Evolutionary conservation across 2,888 invertebrate genomes (phyloP).

Genomic region (Chironomus riparius): DNA sequence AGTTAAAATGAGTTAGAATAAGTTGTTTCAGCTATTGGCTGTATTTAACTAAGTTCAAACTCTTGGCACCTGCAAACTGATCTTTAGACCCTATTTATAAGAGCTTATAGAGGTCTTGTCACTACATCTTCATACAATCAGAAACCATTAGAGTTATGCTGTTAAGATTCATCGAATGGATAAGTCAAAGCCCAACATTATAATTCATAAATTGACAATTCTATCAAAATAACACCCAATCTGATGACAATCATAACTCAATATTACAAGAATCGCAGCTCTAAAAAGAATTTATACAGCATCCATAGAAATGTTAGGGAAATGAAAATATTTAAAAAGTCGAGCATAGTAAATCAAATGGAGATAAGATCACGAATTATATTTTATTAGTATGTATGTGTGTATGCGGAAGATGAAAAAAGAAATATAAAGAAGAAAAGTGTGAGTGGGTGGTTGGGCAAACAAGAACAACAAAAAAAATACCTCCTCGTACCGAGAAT

Average conservation of each 20-base stretch:
- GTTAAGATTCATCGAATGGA: too few species aligned
- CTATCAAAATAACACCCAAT: background rate
- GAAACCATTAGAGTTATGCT: too few species aligned
- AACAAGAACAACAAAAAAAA: background rate
- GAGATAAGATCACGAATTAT: constrained; percentile 27
- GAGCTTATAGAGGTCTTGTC: too few species aligned
- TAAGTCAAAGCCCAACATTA: too few species aligned
- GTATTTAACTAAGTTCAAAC: too few species aligned
- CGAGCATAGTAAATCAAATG: constrained; percentile 27
- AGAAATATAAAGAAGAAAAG: background rate
- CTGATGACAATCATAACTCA: background rate
- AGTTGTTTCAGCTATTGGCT: too few species aligned
- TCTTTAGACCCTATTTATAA: too few species aligned
- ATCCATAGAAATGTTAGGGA: constrained; percentile 7
- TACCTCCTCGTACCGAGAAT: background rate
- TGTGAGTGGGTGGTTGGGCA: background rate
- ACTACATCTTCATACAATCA: too few species aligned
- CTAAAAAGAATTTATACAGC: background rate
- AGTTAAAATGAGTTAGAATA: too few species aligned
- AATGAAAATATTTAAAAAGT: constrained; percentile 28
- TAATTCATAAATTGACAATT: too few species aligned
- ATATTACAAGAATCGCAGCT: background rate
- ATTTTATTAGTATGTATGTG: constrained; percentile 24
- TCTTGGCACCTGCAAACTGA: too few species aligned
- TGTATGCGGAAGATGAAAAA: constrained; percentile 5